phyloP scores from a whole-genome alignment of 2,113 vertebrate species.

The Peromyscus maniculatus region DNA sequence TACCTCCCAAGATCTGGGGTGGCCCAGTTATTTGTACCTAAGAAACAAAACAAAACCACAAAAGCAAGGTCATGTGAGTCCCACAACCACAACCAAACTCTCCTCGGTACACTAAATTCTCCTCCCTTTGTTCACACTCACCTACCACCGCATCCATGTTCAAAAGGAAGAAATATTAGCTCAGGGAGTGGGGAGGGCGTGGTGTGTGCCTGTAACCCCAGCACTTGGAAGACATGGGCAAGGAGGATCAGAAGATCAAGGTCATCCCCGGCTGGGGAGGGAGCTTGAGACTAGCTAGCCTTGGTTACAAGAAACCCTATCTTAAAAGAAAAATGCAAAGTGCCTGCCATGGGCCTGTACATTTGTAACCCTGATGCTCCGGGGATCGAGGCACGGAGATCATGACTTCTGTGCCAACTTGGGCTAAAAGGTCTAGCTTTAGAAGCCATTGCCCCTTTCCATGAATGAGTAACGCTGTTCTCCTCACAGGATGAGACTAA shows the following conservation, averaged over 20 bases:
- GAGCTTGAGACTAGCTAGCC: not conserved
- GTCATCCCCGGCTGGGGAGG: not conserved
- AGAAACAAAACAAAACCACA: not conserved
- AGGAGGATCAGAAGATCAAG: not conserved
- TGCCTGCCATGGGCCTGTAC: not conserved
- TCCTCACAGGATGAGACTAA: not conserved
- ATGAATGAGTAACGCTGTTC: not conserved
- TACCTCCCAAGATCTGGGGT: not conserved
- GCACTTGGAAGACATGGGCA: not conserved
- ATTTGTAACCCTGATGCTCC: not conserved
- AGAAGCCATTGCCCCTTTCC: not conserved
- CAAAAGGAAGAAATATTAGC: constrained; percentile 2
- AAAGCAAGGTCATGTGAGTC: no score
- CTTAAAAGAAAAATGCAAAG: not conserved
- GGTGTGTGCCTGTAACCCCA: not conserved
- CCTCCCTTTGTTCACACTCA: not conserved
- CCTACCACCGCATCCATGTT: not conserved
- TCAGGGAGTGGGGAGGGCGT: not conserved
- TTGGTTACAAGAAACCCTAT: not conserved
- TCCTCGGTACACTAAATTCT: not conserved
- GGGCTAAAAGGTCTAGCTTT: not conserved
- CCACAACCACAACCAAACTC: not conserved
- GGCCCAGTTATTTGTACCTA: not conserved
- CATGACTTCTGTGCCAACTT: not conserved
- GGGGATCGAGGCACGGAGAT: not conserved